Conservation (phyloP, 1,140 invertebrate species). For the Gryon sp. region DNA sequence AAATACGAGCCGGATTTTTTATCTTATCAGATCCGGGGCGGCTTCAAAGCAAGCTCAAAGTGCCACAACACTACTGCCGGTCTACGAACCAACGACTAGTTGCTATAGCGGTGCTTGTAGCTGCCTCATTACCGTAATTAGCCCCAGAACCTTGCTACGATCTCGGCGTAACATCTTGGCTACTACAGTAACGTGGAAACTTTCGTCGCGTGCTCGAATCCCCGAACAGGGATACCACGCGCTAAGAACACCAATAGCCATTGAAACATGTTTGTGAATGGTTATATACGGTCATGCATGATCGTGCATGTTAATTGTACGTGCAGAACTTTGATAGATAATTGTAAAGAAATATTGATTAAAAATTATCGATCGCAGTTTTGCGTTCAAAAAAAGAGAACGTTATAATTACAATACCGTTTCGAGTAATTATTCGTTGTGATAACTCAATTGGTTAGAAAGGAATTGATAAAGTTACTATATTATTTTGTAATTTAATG, state of each 20-base stretch:
- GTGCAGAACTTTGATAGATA: not conserved
- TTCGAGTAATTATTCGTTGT: too few relatives aligned
- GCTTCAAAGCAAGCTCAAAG: slow-evolving; percentile 60
- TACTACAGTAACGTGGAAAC: slow-evolving; percentile 43
- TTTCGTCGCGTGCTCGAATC: slow-evolving; percentile 57
- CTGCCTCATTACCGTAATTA: slow-evolving; percentile 66
- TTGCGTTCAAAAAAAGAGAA: too few relatives aligned
- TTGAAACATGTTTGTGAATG: slow-evolving; percentile 27
- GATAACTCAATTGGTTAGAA: too few relatives aligned
- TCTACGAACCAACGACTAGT: slow-evolving; percentile 45
- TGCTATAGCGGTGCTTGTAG: slow-evolving; percentile 52
- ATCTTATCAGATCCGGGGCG: slow-evolving; percentile 64
- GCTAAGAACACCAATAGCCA: slow-evolving; percentile 22
- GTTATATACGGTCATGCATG: slow-evolving; percentile 37
- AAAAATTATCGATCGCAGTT: too few relatives aligned
- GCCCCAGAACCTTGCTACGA: slow-evolving; percentile 50
- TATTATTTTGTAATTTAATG: too few relatives aligned
- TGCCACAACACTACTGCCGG: slow-evolving; percentile 51
- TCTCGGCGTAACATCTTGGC: slow-evolving; percentile 57
- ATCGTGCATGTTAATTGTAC: slow-evolving; percentile 35
- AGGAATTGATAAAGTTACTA: too few relatives aligned
- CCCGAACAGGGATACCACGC: slow-evolving; percentile 47
- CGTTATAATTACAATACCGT: too few relatives aligned
- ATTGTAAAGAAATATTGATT: not conserved
- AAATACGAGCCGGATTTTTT: slow-evolving; percentile 40